Percentiles rank a stretch among this genome's conserved stretches.
These are phyloP conservation scores for Micrasema longulum DNA, from an alignment of 1,140 invertebrate genomes.

Conservation along the genomic window DNA sequence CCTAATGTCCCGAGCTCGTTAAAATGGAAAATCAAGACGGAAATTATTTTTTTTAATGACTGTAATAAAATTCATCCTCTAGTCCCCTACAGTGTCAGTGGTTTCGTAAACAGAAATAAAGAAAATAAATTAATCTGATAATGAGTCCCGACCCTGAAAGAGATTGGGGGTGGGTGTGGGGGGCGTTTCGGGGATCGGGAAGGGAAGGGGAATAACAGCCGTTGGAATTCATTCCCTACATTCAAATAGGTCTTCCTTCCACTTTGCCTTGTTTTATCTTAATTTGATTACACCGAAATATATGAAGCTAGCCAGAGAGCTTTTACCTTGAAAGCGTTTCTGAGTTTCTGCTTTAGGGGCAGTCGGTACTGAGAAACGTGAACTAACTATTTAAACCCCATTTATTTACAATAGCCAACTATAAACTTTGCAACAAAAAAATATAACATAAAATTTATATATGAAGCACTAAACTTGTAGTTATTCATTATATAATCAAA, in stretches of 20 bases:
- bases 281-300: slow-evolving; percentile 51
- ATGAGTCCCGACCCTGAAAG: slow-evolving; percentile 16
- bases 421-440: no score
- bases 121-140: slow-evolving; percentile 34
- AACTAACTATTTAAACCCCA: slow-evolving; percentile 26
- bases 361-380: slow-evolving; percentile 17
- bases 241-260: slow-evolving; percentile 50
- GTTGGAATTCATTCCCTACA: slow-evolving; percentile 45
- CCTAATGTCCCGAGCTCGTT: no score
- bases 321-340: slow-evolving; percentile 35
- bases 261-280: slow-evolving; percentile 51
- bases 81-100: slow-evolving; percentile 2
- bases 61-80: slow-evolving; percentile 14
- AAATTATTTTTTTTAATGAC: slow-evolving; percentile 19
- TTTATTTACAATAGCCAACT: no score
- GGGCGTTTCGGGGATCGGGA: not conserved
- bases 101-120: slow-evolving; percentile 19
- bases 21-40: not conserved
- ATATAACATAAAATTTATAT: no score
- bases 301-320: slow-evolving; percentile 40
- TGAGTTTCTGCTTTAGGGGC: slow-evolving; percentile 19
- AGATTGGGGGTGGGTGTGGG: not conserved
- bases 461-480: no score
- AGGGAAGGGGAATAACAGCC: slow-evolving; percentile 35
- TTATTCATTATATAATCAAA: no score